Evolutionary conservation across 2,888 invertebrate genomes (phyloP).

Genomic region (Chloroclystis v-ata): DNA sequence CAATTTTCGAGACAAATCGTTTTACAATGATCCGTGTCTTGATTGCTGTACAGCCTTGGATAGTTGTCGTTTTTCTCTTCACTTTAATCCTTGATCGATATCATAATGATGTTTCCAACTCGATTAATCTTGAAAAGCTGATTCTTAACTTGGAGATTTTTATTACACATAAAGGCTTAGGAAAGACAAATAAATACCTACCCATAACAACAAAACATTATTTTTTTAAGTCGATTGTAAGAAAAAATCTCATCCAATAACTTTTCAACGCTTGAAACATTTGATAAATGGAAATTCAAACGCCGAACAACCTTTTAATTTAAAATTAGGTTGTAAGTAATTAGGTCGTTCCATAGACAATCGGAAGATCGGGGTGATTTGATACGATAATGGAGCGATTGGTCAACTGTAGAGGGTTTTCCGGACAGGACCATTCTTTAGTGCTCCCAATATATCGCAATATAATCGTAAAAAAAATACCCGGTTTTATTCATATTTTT

Average conservation of each 20-base stretch:
- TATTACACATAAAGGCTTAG: no score
- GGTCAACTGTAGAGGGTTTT: conserved; percentile 37
- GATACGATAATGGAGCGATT: conserved; percentile 48
- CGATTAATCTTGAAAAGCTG: background rate
- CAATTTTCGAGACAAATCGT: conserved; percentile 16
- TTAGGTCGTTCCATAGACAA: conserved; percentile 40
- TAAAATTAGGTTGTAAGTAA: conserved; percentile 35
- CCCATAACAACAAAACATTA: no score
- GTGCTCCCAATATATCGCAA: background rate
- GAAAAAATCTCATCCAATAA: conserved; percentile 4
- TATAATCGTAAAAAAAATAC: no score
- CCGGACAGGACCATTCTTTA: background rate
- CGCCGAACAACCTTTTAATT: conserved; percentile 18
- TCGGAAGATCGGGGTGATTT: conserved; percentile 42
- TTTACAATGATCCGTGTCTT: conserved; percentile 9
- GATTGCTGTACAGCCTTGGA: background rate
- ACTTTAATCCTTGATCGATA: background rate
- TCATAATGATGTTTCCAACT: background rate
- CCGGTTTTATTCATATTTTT: no score
- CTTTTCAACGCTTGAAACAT: conserved; percentile 10
- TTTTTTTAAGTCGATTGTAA: conserved; percentile 1
- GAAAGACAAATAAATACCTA: background rate
- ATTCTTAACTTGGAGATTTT: background rate
- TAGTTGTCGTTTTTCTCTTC: background rate
- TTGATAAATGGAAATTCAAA: conserved; percentile 15